Evolutionary conservation across 2,888 invertebrate species (phyloP).

Genomic region (Pocota personata): DNA sequence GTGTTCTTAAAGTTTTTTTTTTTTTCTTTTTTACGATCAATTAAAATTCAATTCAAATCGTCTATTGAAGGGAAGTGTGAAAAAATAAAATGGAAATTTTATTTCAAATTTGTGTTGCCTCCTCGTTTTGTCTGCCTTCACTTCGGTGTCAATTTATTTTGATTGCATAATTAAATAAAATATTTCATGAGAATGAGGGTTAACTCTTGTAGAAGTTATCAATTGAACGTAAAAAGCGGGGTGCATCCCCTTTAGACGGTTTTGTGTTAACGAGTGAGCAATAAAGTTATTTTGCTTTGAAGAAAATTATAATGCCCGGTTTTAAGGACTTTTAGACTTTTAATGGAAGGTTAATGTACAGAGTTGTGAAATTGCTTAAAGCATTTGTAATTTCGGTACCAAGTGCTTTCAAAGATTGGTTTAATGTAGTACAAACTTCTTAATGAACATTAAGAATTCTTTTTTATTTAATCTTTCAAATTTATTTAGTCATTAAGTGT

Average conservation of each 20-base stretch:
- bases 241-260: constrained; percentile 12
- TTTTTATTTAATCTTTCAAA: too few relatives aligned
- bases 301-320: not conserved
- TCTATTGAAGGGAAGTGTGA: constrained; percentile 13
- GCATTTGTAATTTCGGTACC: not conserved
- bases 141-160: constrained; percentile 55
- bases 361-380: not conserved
- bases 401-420: not conserved
- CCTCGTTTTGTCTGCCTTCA: not conserved
- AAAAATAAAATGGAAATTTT: not conserved
- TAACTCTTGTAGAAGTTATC: constrained; percentile 25
- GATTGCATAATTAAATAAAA: constrained; percentile 63
- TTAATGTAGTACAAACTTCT: too few relatives aligned
- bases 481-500: too few relatives aligned
- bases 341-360: not conserved
- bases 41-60: constrained; percentile 50
- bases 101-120: not conserved
- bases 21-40: constrained; percentile 42
- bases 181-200: constrained; percentile 58
- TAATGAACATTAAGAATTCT: too few relatives aligned
- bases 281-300: not conserved
- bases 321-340: not conserved
- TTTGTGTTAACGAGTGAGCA: not conserved
- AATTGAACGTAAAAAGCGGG: constrained; percentile 8
- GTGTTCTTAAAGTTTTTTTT: not conserved